Evolutionary conservation across 2,888 invertebrate species (phyloP), one percentile per base, ranked within the genome.

Genomic region (Girardia tigrina): DNA sequence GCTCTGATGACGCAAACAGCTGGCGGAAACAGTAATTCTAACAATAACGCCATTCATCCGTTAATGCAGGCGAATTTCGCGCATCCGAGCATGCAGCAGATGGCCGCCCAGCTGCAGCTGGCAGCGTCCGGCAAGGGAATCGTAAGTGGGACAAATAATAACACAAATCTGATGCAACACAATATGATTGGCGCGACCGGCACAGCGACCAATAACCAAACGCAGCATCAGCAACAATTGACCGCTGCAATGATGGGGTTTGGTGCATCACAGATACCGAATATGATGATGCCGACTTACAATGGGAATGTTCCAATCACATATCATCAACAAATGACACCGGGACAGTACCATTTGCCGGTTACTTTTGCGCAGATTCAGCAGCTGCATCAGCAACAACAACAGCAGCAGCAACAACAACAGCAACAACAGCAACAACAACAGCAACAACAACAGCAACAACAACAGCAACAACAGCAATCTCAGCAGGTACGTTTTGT

Each of bases 31-130:
- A n/a, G n/a, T n/a, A 56, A 56, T 23, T 56, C 56, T 20, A 56
- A 56, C n/a, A 56, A 56, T n/a, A 56, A 56, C n/a, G 56, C 56
- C n/a, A 56, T 56, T n/a, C 56, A 56, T 56, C 56, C 56, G n/a
- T 56, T 56, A 16, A 56, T 56, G 56, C 56, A 56, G 23, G 56
- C 56, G 4, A 56, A 56, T 56, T 56, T 56, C n/a, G 56, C 56
- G n/a, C 56, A 56, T 56, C 56, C 56, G 4, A 56, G 23, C n/a
- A 56, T 56, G 56, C 56, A 56, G n/a, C 56, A 56, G 23, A 56
- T 56, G 56, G 56, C 56, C 23, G 56, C 56, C n/a, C 56, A 56
- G 23, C 56, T 56, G 6, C 56, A 56, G 23, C 23, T 56, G n/a
- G 56, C 56, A 56, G 56, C 56, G n/a, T 12, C 56, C 20, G 56